Evolutionary conservation across 2,113 vertebrate genomes (phyloP).

Genomic region (Sapayoa aenigma): DNA sequence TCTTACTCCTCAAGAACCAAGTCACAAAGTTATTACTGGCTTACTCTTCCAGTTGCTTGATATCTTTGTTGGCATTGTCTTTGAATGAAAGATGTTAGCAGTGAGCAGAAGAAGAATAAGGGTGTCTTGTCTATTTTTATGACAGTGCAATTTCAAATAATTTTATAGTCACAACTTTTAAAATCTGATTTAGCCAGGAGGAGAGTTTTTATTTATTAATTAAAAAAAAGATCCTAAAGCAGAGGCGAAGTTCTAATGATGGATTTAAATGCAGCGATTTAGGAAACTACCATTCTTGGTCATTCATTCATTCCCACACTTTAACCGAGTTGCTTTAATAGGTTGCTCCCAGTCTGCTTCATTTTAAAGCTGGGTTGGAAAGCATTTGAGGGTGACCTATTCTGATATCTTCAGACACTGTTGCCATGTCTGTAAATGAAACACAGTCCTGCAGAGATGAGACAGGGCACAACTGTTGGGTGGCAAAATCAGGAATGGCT

Average conservation of each 20-base stretch:
- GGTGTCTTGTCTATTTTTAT: neutral
- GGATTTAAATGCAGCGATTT: fast-evolving
- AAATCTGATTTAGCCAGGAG: neutral
- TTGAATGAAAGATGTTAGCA: neutral
- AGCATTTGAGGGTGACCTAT: neutral
- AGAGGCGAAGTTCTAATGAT: neutral
- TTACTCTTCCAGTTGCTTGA: neutral
- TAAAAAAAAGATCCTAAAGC: neutral
- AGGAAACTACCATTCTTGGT: neutral
- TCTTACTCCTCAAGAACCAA: neutral
- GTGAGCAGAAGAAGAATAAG: neutral
- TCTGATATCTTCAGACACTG: neutral
- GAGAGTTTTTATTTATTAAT: neutral
- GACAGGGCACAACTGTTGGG: neutral
- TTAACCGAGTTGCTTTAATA: neutral
- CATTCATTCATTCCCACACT: neutral
- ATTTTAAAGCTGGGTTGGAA: neutral
- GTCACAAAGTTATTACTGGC: neutral
- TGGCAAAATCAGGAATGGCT: neutral
- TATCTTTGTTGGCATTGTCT: neutral
- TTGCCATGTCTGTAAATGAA: neutral
- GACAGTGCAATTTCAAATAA: neutral
- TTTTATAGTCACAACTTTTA: neutral
- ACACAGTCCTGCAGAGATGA: neutral
- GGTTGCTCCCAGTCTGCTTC: neutral